Conservation (phyloP, 2,797 vertebrate species). For the Echiichthys vipera region DNA sequence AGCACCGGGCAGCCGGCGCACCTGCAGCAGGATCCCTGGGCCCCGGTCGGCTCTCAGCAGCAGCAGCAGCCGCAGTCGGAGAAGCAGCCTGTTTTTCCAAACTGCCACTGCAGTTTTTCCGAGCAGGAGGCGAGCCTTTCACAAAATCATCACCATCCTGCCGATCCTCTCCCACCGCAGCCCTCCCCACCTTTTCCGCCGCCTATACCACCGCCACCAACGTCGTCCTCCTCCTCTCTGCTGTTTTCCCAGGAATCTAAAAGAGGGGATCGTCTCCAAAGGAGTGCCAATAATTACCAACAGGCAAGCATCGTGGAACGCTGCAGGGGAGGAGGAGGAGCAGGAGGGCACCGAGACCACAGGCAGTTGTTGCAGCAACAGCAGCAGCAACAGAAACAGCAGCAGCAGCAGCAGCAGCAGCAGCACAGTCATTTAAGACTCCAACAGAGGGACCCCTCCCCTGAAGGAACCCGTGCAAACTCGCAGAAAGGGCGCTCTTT, state of each 20-base stretch:
- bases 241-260: slow-evolving; percentile 77
- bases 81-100: slow-evolving; percentile 77
- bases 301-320: slow-evolving; percentile 80
- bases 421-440: slow-evolving; percentile 79
- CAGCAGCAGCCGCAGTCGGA: slow-evolving; percentile 65
- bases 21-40: slow-evolving; percentile 81
- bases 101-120: slow-evolving; percentile 84
- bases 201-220: slow-evolving; percentile 73
- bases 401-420: slow-evolving; percentile 60
- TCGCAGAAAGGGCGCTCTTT: slow-evolving; percentile 80
- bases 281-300: slow-evolving; percentile 81
- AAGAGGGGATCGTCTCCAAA: slow-evolving; percentile 72
- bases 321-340: slow-evolving; percentile 83
- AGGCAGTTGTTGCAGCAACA: slow-evolving; percentile 83
- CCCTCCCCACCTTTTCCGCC: slow-evolving; percentile 80
- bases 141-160: slow-evolving; percentile 70
- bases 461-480: slow-evolving; percentile 81
- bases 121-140: slow-evolving; percentile 75
- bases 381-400: slow-evolving; percentile 62
- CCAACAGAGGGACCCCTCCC: slow-evolving; percentile 84
- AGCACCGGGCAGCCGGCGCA: slow-evolving; percentile 66
- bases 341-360: slow-evolving; percentile 82
- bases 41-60: slow-evolving; percentile 74
- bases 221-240: slow-evolving; percentile 76
- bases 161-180: slow-evolving; percentile 75